Evolutionary conservation across 1,140 invertebrate species (phyloP).

Genomic region (Conus ventricosus): DNA sequence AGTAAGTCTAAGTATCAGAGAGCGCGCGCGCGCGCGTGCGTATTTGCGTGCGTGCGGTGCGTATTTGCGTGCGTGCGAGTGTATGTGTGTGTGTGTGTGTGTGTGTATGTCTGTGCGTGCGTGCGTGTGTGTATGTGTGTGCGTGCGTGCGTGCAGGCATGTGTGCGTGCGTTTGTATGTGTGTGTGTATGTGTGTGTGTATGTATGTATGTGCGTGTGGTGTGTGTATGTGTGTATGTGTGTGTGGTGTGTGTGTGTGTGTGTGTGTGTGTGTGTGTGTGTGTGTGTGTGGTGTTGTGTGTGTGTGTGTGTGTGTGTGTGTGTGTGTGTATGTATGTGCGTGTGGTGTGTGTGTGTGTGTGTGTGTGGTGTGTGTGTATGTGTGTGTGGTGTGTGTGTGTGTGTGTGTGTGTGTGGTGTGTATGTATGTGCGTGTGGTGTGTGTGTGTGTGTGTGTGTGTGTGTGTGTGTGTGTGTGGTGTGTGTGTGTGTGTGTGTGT

Average conservation of each 20-base stretch:
- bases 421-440: too few species aligned
- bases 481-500: conserved; percentile 9
- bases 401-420: neutral
- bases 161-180: neutral
- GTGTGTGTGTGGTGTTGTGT: conserved; percentile 9
- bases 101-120: neutral
- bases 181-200: neutral
- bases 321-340: too few species aligned
- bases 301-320: conserved; percentile 2
- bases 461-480: conserved; percentile 1
- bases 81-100: neutral
- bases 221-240: too few species aligned
- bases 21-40: neutral
- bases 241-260: too few species aligned
- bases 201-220: too few species aligned
- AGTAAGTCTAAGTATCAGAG: too few species aligned
- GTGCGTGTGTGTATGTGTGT: conserved; percentile 4
- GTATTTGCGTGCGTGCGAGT: neutral
- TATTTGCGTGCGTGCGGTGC: conserved; percentile 1
- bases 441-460: neutral
- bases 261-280: neutral
- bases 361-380: too few species aligned
- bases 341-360: conserved; percentile 4
- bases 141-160: neutral
- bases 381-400: too few species aligned